phyloP scores from a whole-genome alignment of 2,888 invertebrate species.

The Cryptocephalus primarius region DNA sequence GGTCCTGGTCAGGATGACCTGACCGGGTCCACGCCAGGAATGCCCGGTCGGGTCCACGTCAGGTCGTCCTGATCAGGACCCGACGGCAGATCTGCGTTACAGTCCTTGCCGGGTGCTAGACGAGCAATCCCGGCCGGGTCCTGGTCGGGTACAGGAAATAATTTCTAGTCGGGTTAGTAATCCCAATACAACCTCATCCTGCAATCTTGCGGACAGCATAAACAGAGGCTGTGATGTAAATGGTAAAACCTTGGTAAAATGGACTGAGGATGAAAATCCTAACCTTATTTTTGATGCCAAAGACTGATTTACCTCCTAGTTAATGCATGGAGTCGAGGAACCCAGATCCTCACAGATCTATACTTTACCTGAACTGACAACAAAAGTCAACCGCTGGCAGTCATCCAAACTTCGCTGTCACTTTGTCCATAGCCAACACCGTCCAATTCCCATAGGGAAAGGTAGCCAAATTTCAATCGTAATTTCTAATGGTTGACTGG shows the following conservation, averaged over 20 bases:
- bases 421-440: conserved; percentile 12
- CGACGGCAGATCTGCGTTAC: no score
- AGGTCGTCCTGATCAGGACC: no score
- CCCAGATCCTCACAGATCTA: conserved; percentile 10
- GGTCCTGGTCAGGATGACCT: no score
- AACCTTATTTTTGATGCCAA: conserved; percentile 13
- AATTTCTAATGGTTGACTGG: conserved; percentile 10
- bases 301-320: conserved; percentile 11
- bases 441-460: conserved; percentile 7
- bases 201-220: no score
- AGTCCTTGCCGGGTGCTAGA: no score
- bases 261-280: conserved; percentile 9
- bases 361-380: conserved; percentile 4
- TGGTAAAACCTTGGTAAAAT: conserved; percentile 8
- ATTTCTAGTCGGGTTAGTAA: no score
- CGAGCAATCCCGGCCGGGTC: no score
- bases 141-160: no score
- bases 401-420: conserved; percentile 1
- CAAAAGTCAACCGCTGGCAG: conserved; percentile 1
- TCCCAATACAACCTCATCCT: no score
- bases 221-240: conserved; percentile 5
- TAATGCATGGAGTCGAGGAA: conserved; percentile 8
- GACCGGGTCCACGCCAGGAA: no score
- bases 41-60: no score
- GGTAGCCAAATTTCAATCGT: conserved; percentile 9